Evolutionary conservation across 2,888 invertebrate species (phyloP).

Genomic region (Cephonodes hylas): DNA sequence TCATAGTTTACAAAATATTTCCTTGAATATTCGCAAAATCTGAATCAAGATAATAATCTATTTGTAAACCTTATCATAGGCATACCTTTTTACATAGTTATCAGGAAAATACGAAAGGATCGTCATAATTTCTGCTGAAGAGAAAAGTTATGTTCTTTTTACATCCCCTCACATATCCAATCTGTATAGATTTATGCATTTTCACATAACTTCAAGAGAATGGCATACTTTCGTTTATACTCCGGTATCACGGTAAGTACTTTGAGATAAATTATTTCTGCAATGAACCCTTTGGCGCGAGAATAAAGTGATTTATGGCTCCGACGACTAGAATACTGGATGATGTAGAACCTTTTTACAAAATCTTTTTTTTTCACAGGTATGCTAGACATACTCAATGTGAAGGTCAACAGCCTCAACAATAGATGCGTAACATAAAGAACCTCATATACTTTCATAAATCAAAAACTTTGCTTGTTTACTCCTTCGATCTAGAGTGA

Average conservation of each 20-base stretch:
- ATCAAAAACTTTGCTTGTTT: conserved; percentile 1
- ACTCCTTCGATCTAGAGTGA: not conserved
- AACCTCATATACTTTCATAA: not conserved
- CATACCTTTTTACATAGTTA: conserved; percentile 26
- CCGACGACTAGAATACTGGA: not conserved
- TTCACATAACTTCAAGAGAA: not conserved
- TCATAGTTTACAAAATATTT: not conserved
- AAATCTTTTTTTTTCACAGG: not conserved
- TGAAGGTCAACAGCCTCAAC: not conserved
- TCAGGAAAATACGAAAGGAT: conserved; percentile 31
- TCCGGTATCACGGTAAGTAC: not conserved
- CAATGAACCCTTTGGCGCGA: not conserved
- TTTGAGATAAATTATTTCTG: not conserved
- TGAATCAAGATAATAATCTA: not conserved
- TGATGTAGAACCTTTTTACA: not conserved
- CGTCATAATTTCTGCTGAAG: conserved; percentile 31
- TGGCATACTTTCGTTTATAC: not conserved
- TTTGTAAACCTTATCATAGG: conserved; percentile 14
- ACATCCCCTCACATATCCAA: conserved; percentile 22
- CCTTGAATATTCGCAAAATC: not conserved
- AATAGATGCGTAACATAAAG: not conserved
- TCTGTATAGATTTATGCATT: not conserved
- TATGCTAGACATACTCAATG: not conserved
- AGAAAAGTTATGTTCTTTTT: conserved; percentile 27
- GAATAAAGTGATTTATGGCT: not conserved